Evolutionary conservation across 53 echinoderm and acorn worm genomes (phyloP), one percentile per base, ranked within the genome.

Genomic region (Patiria pectinifera): DNA sequence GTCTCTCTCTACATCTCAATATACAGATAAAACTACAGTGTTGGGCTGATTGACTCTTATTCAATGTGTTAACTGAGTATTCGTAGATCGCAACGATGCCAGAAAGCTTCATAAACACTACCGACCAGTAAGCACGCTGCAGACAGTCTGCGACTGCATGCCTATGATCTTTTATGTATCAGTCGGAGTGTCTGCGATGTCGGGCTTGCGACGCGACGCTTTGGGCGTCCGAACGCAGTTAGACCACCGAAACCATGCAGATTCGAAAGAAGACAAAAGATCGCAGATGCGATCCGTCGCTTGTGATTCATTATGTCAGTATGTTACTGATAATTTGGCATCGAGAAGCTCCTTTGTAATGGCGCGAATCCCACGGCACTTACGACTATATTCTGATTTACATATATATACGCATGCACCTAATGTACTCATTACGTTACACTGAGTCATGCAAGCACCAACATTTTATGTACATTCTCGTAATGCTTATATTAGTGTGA

Each of bases 1-100:
- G 8, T 88, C 43, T 81, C 89, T 89, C 79, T 89, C 69, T 90
- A 90, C 80, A 80, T 90, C 82, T 19, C 23, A 81, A 80, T 90
- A 81, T 90, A 90, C 90, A 90, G 69, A 61, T 90, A 80, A 21
- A 46, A 9, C 80, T 79, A 46, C 78, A 78, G 15, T 79, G 3
- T 79, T 2, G 14, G 45, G 43, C 80, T 14, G 12, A 79, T 47
- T 16, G 3, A 23, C 76, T 18, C 2, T 43, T 76, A 76, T 23
- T 25, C 21, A 18, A 43, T 26, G 4, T 76, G 43, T 23, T 23
- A 60, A 60, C 70, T 18, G 5, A 79, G 47, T 46, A 35, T 25
- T 45, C 43, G 80, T 47, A 79, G 80, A 74, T 74, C 24, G 74
- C 24, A 23, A 74, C 19, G 47, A 46, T 18, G 0, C 13, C 14